Evolutionary conservation across 2,797 vertebrate genomes (phyloP).

Genomic region (Manis crassicaudata): DNA sequence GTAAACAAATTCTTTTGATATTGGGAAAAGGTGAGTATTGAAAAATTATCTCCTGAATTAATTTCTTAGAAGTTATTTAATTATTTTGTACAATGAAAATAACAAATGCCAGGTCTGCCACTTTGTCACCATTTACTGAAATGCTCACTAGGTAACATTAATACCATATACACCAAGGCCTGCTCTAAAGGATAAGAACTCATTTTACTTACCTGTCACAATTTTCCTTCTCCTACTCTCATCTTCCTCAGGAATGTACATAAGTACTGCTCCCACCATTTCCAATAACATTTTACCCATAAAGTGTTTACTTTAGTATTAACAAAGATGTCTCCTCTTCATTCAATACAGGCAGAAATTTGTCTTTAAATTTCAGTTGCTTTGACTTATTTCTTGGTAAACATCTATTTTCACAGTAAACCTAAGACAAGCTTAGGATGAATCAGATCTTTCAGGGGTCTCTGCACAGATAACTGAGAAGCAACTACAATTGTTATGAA

Average conservation of each 20-base stretch:
- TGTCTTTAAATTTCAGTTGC: constrained; percentile 19
- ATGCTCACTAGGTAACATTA: not conserved
- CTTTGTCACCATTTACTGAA: not conserved
- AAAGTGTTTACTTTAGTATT: constrained; percentile 11
- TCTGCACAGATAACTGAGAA: not conserved
- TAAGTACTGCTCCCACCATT: not conserved
- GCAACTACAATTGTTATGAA: not conserved
- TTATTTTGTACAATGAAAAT: not conserved
- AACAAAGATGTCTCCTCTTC: constrained; percentile 40
- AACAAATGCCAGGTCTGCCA: not conserved
- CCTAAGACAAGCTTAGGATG: not conserved
- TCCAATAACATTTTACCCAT: not conserved
- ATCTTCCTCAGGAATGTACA: not conserved
- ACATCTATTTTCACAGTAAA: not conserved
- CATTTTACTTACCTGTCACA: not conserved
- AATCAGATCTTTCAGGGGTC: not conserved
- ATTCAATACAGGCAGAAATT: not conserved
- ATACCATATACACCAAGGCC: not conserved
- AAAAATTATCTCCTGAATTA: not conserved
- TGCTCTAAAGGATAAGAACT: not conserved
- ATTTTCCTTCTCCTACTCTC: not conserved
- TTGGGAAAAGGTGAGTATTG: not conserved
- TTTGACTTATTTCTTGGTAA: constrained; percentile 42
- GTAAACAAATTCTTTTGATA: constrained; percentile 9
- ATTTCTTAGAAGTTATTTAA: constrained; percentile 22